Conservation (phyloP, 2,888 invertebrate genomes). For the Theodoxus fluviatilis region DNA sequence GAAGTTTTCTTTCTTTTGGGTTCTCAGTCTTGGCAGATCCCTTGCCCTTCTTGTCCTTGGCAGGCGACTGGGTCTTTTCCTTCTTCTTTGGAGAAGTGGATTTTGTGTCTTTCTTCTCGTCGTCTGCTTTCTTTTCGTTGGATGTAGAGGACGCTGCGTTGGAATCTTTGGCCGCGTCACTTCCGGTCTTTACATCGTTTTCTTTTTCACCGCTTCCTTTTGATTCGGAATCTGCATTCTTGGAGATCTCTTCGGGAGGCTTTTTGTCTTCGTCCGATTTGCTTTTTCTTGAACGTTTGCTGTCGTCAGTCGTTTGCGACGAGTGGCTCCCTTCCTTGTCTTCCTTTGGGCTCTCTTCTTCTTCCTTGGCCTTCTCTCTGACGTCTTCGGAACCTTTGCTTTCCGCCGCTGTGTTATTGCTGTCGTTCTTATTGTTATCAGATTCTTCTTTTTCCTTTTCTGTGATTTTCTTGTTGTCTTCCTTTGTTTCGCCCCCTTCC, state of each 20-base stretch:
- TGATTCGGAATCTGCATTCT: background rate
- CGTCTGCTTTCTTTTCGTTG: no score
- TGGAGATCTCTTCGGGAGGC: background rate
- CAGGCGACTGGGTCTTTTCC: no score
- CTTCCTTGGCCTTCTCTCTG: conserved; percentile 20
- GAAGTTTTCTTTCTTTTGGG: no score
- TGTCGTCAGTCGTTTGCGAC: background rate
- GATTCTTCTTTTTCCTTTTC: background rate
- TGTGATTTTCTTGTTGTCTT: background rate
- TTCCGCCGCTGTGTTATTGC: background rate
- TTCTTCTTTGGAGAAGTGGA: no score
- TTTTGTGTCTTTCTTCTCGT: no score
- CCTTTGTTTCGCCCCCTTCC: background rate
- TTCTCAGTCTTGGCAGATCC: no score
- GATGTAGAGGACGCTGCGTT: no score
- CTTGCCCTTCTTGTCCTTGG: no score
- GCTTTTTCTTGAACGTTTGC: background rate
- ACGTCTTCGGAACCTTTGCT: conserved; percentile 1
- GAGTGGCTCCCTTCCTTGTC: no score
- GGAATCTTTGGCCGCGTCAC: no score
- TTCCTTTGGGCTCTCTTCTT: no score
- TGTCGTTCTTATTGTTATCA: conserved; percentile 2
- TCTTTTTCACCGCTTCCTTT: background rate
- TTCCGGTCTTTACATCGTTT: background rate
- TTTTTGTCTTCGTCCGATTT: conserved; percentile 16